phyloP scores from a whole-genome alignment of 1,140 invertebrate genomes.

The Achroia grisella region DNA sequence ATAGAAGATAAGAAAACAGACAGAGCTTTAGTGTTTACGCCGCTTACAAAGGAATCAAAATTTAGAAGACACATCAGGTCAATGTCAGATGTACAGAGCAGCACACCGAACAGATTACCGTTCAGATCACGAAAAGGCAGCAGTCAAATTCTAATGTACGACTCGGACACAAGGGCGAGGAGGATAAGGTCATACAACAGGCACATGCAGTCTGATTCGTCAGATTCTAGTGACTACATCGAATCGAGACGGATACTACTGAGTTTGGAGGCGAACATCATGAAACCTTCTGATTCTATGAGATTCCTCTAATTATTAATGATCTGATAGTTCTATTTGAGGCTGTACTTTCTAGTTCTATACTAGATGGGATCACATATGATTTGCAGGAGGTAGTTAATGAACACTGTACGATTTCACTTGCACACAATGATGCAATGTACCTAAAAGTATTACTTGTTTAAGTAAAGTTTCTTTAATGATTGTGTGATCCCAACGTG shows the following conservation, averaged over 20 bases:
- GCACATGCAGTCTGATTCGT: conserved; percentile 39
- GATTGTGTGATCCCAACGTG: conserved; percentile 18
- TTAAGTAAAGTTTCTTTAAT: no score
- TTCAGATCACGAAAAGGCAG: conserved; percentile 44
- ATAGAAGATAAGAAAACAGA: conserved; percentile 42
- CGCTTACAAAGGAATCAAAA: conserved; percentile 57
- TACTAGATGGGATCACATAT: conserved; percentile 28
- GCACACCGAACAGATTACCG: conserved; percentile 50
- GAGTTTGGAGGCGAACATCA: conserved; percentile 48
- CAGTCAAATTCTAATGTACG: conserved; percentile 48
- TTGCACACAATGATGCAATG: neutral
- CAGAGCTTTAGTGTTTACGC: conserved; percentile 32
- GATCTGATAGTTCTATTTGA: conserved; percentile 30
- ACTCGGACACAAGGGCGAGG: conserved; percentile 53
- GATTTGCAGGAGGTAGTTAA: neutral
- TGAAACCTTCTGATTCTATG: conserved; percentile 62
- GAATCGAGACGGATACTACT: conserved; percentile 36
- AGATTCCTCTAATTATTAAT: conserved; percentile 44
- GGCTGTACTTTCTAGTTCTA: conserved; percentile 40
- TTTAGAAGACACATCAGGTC: conserved; percentile 56
- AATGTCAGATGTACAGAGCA: conserved; percentile 64
- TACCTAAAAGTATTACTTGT: neutral
- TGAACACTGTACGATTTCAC: neutral
- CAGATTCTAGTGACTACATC: conserved; percentile 54
- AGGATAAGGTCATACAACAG: conserved; percentile 35